Evolutionary conservation across 2,888 invertebrate genomes (phyloP).

Genomic region (Eristalinus aeneus): DNA sequence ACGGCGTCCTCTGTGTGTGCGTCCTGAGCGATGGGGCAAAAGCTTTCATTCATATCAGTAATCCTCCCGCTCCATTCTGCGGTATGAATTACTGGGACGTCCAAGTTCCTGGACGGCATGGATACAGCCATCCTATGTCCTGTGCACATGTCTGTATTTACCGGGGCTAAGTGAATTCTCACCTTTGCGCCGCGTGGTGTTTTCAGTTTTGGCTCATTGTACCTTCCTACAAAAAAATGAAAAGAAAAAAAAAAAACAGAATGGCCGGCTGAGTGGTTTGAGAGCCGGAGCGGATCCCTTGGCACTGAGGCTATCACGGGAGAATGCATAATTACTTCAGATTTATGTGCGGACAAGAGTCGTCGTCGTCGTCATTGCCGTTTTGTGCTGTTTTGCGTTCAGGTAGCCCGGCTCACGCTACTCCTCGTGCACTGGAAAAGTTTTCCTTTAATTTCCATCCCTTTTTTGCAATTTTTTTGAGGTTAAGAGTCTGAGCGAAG

Average conservation of each 20-base stretch:
- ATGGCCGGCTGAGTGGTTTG: not conserved
- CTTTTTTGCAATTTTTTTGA: not conserved
- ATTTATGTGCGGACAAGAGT: slow-evolving; percentile 38
- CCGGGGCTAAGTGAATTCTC: slow-evolving; percentile 58
- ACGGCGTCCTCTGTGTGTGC: not conserved
- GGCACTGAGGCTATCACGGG: slow-evolving; percentile 32
- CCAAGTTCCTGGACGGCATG: not conserved
- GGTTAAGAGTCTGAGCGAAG: not conserved
- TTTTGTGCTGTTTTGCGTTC: slow-evolving; percentile 9
- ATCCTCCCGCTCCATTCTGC: not conserved
- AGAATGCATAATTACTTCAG: slow-evolving; percentile 60
- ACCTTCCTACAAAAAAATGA: not conserved
- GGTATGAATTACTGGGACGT: slow-evolving; percentile 47
- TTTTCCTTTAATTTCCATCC: slow-evolving; percentile 27
- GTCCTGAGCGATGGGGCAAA: not conserved
- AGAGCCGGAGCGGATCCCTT: slow-evolving; percentile 14
- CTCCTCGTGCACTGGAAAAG: not conserved
- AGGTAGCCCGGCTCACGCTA: not conserved
- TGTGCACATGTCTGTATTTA: slow-evolving; percentile 22
- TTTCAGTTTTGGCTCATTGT: slow-evolving; percentile 52
- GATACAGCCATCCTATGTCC: not conserved
- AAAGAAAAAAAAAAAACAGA: not conserved
- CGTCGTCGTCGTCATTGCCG: no score
- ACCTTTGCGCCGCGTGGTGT: slow-evolving; percentile 40
- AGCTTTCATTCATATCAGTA: slow-evolving; percentile 24